Base-by-base conservation (phyloP, 1,140 invertebrate genomes). In the Drosophila navojoa region DNA sequence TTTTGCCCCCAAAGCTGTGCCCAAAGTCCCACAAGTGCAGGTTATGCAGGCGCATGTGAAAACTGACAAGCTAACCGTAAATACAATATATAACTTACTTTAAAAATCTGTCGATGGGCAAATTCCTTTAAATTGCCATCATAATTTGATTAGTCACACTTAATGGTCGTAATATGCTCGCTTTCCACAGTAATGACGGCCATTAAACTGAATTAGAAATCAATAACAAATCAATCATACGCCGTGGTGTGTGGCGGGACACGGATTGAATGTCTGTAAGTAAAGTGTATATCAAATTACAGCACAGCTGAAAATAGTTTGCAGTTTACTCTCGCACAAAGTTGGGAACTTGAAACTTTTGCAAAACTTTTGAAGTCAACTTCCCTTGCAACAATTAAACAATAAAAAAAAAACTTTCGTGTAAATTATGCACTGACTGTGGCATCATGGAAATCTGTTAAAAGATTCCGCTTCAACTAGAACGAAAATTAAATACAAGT, bases 201-300 rank as follows among this genome's bases (percentile, higher is more conserved):
- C 66, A 54, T 54, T 50, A 42, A 68, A 42, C 32, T 42, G 59
- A 10, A 38, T 5, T 35, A 57, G 63, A 58, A 71, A 52, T 71
- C 60, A 50, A 58, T 53, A 29, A n/a, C n/a, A 67, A 57, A 72
- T 68, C 55, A 60, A 68, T 72, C 63, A 72, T 68, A 60, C 70
- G 70, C 49, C 70, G 11, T 15, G 70, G 44, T 59, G 55, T 40
- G 63, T 29, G 38, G 29, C 35, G 16, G 16, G 25, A 22, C 42
- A 47, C 11, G 32, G 42, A n/a, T 11, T 16, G 29, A 35, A 59
- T 16, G 15, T 47, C n/a, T 27, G 45, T 15, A 15, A 2, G 1
- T 0, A 22, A 11, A 25, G 22, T 15, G n/a, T 58, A 57, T 53
- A 32, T 35, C 29, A 9, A 53, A 5, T 52, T 52, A 1, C 25